These are phyloP conservation scores for Polydrusus cervinus DNA, from an alignment of 2,888 invertebrate species.

Conservation along the genomic window DNA sequence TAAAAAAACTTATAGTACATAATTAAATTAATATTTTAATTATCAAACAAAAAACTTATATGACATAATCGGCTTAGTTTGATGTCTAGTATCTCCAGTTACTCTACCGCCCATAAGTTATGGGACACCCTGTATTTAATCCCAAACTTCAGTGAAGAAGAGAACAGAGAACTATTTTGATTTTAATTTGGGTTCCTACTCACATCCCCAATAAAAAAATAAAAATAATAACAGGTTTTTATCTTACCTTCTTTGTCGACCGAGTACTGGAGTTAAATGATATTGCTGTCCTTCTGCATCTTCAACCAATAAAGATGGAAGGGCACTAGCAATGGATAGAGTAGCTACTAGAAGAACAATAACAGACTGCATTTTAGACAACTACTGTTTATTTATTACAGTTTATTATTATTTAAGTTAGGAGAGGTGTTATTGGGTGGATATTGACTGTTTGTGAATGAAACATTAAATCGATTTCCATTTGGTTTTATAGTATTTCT, in stretches of 20 bases:
- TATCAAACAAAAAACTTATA: too few relatives aligned
- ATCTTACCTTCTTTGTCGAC: constrained; percentile 37
- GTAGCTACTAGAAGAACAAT: constrained; percentile 8
- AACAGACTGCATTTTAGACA: constrained; percentile 11
- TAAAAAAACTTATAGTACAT: too few relatives aligned
- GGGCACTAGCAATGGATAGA: constrained; percentile 16
- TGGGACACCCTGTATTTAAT: too few relatives aligned
- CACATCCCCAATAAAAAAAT: too few relatives aligned
- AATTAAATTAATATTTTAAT: too few relatives aligned
- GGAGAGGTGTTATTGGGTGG: neutral
- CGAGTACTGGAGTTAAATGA: constrained; percentile 26
- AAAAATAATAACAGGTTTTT: too few relatives aligned
- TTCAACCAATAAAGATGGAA: constrained; percentile 27
- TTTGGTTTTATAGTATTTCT: neutral
- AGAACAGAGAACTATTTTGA: too few relatives aligned
- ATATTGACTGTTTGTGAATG: neutral
- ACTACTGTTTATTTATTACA: neutral
- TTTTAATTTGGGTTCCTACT: too few relatives aligned
- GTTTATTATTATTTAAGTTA: neutral
- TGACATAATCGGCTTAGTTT: too few relatives aligned
- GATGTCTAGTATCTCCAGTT: too few relatives aligned
- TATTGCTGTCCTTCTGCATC: constrained; percentile 44
- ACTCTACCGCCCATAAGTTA: too few relatives aligned
- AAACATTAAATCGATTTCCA: neutral
- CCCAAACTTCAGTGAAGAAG: too few relatives aligned